Conservation (phyloP, 35 echinoderm and acorn worm genomes). For the Patiria miniata region DNA sequence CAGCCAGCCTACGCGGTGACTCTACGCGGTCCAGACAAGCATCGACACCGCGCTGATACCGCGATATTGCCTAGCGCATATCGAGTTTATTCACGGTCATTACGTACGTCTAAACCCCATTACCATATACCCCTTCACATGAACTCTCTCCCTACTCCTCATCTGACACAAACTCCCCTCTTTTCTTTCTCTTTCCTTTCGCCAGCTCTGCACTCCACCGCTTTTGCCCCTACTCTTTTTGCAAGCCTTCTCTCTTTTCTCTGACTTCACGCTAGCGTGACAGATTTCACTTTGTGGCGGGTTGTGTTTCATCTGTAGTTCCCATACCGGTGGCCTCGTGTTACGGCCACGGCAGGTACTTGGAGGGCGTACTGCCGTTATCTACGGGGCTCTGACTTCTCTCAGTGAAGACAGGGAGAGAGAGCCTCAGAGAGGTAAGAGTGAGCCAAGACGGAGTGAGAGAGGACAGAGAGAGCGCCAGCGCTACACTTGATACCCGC, state of each 20-base stretch:
- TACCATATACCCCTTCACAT: constrained; percentile 20
- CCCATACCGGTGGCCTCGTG: background rate
- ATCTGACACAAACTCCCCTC: no score
- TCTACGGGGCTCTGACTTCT: constrained; percentile 19
- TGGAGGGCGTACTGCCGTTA: constrained; percentile 14
- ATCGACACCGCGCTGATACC: background rate
- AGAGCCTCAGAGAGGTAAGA: no score
- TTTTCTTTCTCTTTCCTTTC: no score
- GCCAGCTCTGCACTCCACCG: no score
- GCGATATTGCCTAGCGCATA: background rate
- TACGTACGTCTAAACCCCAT: constrained; percentile 6
- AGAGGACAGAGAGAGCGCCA: background rate
- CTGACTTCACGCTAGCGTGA: constrained; percentile 15
- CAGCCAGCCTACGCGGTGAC: background rate
- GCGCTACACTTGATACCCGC: constrained; percentile 21
- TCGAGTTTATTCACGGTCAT: constrained; percentile 27
- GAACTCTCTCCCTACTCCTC: no score
- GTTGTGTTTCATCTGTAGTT: constrained; percentile 19
- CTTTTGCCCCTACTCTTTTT: no score
- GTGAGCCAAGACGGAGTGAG: constrained; percentile 1
- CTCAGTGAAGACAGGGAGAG: background rate
- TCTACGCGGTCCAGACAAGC: background rate
- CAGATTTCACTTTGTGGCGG: constrained; percentile 24
- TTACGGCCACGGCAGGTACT: constrained; percentile 6
- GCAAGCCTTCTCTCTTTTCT: no score